Percentiles rank a stretch among this genome's conserved stretches.
Evolutionary conservation across 2,797 vertebrate species (phyloP).

Genomic region (Gobionotothen gibberifrons): DNA sequence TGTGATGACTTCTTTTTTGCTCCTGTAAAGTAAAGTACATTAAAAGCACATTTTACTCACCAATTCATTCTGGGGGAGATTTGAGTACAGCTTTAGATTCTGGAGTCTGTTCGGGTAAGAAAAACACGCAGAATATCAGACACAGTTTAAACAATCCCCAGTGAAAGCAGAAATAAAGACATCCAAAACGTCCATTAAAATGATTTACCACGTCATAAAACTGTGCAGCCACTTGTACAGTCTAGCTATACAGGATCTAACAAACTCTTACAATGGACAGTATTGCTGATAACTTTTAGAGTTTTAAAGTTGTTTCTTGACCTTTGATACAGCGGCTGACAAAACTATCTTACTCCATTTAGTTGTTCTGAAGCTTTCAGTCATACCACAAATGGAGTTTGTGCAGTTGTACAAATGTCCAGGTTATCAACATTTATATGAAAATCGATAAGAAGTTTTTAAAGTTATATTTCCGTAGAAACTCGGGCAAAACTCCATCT

Average conservation of each 20-base stretch:
- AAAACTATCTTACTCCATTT: background rate
- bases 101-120: background rate
- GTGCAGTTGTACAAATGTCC: background rate
- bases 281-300: no score
- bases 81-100: background rate
- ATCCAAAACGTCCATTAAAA: conserved; percentile 14
- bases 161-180: conserved; percentile 11
- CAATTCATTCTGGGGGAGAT: background rate
- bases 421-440: no score
- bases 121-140: background rate
- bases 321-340: background rate
- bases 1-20: conserved; percentile 4
- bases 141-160: conserved; percentile 3
- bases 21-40: background rate
- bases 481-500: no score
- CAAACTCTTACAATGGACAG: no score
- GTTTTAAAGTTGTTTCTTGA: background rate
- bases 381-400: background rate
- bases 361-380: background rate
- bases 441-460: no score
- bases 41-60: background rate
- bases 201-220: conserved; percentile 17
- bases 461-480: no score
- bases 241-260: no score
- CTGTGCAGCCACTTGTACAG: background rate